Evolutionary conservation across 2,113 vertebrate species (phyloP).

Genomic region (Apaloderma vittatum): DNA sequence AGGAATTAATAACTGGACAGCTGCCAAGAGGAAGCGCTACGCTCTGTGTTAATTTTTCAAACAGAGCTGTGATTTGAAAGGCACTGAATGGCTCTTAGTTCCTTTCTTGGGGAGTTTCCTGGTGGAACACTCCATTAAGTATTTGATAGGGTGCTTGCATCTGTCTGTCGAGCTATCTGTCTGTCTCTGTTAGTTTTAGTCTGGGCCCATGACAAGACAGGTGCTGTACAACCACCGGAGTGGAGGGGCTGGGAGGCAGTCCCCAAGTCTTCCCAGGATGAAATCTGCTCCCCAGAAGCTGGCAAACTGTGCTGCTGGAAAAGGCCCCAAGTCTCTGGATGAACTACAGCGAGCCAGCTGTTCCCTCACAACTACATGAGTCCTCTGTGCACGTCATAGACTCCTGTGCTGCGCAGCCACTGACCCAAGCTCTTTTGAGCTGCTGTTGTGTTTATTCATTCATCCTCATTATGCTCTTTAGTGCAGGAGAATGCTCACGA

Average conservation of each 20-base stretch:
- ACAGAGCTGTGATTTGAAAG: slow-evolving; percentile 23
- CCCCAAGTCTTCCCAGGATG: neutral
- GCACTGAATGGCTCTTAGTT: neutral
- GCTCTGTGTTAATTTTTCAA: neutral
- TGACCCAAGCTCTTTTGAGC: neutral
- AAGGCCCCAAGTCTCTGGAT: neutral
- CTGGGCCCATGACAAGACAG: neutral
- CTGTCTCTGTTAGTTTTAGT: neutral
- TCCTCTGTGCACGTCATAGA: fast-evolving
- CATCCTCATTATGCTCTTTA: neutral
- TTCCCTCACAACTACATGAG: neutral
- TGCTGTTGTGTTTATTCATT: neutral
- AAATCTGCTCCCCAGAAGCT: neutral
- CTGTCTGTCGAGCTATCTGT: neutral
- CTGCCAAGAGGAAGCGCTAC: slow-evolving; percentile 19
- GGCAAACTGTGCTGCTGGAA: neutral
- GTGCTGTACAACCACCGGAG: neutral
- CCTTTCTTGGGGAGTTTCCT: neutral
- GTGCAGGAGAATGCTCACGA: neutral
- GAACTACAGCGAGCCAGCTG: neutral
- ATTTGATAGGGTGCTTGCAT: neutral
- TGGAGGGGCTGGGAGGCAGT: neutral
- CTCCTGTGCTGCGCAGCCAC: fast-evolving
- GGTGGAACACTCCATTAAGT: neutral
- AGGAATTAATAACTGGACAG: slow-evolving; percentile 41